Conservation (phyloP, 2,113 vertebrate species). For the Hippocampus zosterae region DNA sequence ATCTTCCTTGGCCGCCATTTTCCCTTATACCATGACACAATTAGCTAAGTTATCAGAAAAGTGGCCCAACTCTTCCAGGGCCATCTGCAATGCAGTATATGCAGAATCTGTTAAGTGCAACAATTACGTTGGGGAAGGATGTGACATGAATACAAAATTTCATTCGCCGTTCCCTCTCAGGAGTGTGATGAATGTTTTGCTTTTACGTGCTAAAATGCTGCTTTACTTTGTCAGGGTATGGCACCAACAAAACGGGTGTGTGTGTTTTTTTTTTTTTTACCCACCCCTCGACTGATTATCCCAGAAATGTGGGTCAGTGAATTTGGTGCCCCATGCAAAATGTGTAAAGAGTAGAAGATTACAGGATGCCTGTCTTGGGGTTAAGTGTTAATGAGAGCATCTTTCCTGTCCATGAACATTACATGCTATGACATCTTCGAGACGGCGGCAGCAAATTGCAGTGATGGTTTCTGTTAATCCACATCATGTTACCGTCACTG, state of each 20-base stretch:
- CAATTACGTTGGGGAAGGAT: conserved; percentile 17
- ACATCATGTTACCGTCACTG: conserved; percentile 56
- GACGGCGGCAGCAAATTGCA: conserved; percentile 52
- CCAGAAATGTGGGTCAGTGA: conserved; percentile 49
- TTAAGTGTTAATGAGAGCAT: conserved; percentile 42
- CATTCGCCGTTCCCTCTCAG: not conserved
- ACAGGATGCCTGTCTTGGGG: conserved; percentile 10
- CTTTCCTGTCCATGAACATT: conserved; percentile 17
- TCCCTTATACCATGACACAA: too few relatives aligned
- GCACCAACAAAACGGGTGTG: conserved; percentile 19
- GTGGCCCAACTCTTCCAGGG: conserved; percentile 27
- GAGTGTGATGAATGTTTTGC: not conserved
- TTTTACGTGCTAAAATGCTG: conserved; percentile 11
- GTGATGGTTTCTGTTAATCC: conserved; percentile 57
- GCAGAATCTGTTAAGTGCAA: conserved; percentile 20
- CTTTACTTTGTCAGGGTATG: conserved; percentile 14
- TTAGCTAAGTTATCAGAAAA: not conserved
- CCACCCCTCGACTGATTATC: conserved; percentile 15
- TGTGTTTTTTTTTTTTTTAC: not conserved
- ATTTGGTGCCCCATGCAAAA: conserved; percentile 18
- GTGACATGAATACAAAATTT: conserved; percentile 32
- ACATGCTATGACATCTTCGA: conserved; percentile 40
- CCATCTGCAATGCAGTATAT: conserved; percentile 68
- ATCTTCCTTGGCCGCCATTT: not conserved
- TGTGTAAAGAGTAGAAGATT: conserved; percentile 21